Conservation (phyloP, 1,140 invertebrate genomes). For the Drosophila rufa region DNA sequence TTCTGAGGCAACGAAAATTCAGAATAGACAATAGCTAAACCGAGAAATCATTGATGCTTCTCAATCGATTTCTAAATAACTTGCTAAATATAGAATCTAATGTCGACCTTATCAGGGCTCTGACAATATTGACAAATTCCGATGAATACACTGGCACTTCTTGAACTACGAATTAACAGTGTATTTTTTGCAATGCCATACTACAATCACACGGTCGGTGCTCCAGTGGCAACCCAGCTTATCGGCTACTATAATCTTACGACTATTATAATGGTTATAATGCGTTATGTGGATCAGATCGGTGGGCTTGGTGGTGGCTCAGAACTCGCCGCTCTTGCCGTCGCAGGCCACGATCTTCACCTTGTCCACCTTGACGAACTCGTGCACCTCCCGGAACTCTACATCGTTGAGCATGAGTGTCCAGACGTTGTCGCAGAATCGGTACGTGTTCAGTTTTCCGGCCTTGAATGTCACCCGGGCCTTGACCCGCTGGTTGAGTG, state of each 20-base stretch:
- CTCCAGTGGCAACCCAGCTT: slow-evolving; percentile 43
- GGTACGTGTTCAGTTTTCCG: slow-evolving; percentile 98
- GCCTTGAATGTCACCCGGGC: slow-evolving; percentile 97
- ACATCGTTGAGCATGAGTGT: slow-evolving; percentile 98
- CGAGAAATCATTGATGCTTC: neutral
- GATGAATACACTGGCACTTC: neutral
- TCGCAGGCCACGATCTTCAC: slow-evolving; percentile 99
- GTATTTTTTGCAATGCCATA: slow-evolving; percentile 29
- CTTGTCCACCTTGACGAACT: slow-evolving; percentile 97
- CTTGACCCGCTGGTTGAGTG: slow-evolving; percentile 96
- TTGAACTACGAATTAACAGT: slow-evolving; percentile 55
- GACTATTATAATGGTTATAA: slow-evolving; percentile 36
- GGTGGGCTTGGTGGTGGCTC: slow-evolving; percentile 15
- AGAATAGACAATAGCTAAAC: neutral
- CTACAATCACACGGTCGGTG: slow-evolving; percentile 32
- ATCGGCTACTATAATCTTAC: slow-evolving; percentile 53
- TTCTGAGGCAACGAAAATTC: too few species aligned
- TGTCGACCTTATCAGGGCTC: neutral
- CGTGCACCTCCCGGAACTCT: slow-evolving; percentile 98
- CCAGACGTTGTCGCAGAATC: slow-evolving; percentile 99
- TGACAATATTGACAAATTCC: too few species aligned
- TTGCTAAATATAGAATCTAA: too few species aligned
- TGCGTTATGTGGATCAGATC: slow-evolving; percentile 19
- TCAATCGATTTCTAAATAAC: too few species aligned
- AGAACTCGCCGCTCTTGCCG: slow-evolving; percentile 93